phyloP scores from a whole-genome alignment of 2,888 invertebrate genomes.

The Conomelus anceps region DNA sequence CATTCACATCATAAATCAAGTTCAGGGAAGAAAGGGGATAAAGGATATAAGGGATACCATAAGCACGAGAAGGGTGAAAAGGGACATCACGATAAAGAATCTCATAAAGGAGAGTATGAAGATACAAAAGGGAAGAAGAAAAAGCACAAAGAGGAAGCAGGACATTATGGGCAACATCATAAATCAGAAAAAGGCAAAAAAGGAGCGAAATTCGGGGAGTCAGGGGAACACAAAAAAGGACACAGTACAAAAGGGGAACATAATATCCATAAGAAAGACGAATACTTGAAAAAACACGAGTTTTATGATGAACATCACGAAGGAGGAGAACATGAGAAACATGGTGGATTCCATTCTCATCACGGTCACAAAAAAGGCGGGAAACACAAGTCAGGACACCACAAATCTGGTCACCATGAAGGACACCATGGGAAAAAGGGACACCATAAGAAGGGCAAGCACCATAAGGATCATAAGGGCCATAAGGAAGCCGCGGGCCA shows the following conservation, averaged over 20 bases:
- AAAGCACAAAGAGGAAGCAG: constrained; percentile 54
- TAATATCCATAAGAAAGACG: constrained; percentile 67
- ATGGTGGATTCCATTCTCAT: constrained; percentile 54
- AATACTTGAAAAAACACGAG: constrained; percentile 66
- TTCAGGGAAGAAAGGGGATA: constrained; percentile 56
- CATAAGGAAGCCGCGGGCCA: constrained; percentile 52
- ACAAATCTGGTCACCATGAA: constrained; percentile 26
- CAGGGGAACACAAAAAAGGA: constrained; percentile 63
- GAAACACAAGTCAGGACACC: constrained; percentile 32
- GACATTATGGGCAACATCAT: constrained; percentile 58
- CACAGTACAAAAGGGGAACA: constrained; percentile 69
- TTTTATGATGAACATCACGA: constrained; percentile 70
- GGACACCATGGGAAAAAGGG: constrained; percentile 30
- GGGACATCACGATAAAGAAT: constrained; percentile 62
- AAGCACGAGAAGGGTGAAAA: constrained; percentile 56
- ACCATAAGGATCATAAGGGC: constrained; percentile 38
- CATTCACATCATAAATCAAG: constrained; percentile 50
- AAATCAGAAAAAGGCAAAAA: constrained; percentile 63
- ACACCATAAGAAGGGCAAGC: constrained; percentile 41
- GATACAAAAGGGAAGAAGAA: constrained; percentile 58
- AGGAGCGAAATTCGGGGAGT: constrained; percentile 43
- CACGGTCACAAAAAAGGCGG: constrained; percentile 45
- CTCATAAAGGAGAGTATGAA: constrained; percentile 55
- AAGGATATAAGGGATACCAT: constrained; percentile 58
- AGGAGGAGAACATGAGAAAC: constrained; percentile 57